phyloP scores from a whole-genome alignment of 2,113 vertebrate genomes.

The Pseudolaguvia tuberculata region DNA sequence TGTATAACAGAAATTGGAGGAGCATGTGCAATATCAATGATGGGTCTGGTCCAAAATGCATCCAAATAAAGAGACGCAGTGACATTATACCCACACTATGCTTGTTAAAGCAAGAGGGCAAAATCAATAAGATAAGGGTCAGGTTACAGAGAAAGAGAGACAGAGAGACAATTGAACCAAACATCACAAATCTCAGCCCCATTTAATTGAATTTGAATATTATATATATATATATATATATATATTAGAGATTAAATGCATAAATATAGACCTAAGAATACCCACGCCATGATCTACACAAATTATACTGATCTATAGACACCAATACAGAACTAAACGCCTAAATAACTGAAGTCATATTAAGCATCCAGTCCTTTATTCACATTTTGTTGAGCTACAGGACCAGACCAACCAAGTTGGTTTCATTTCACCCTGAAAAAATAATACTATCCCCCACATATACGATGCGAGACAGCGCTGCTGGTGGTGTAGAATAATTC shows the following conservation, averaged over 20 bases:
- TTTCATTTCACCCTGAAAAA: background rate
- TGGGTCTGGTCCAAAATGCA: conserved; percentile 17
- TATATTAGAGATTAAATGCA: background rate
- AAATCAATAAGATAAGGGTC: background rate
- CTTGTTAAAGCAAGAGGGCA: background rate
- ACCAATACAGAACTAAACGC: background rate
- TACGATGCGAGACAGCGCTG: conserved; percentile 6
- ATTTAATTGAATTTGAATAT: background rate
- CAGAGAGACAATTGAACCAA: background rate
- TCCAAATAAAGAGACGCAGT: background rate
- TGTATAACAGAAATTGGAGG: background rate
- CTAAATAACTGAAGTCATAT: background rate
- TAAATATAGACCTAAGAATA: background rate
- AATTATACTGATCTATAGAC: background rate
- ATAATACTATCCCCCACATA: conserved; percentile 5
- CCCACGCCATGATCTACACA: background rate
- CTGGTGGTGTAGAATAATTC: background rate
- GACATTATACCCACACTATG: background rate
- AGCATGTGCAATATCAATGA: background rate
- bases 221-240: no score
- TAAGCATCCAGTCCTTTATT: background rate
- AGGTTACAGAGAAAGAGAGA: background rate
- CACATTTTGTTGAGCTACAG: background rate
- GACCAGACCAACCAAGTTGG: background rate
- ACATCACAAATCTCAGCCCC: background rate